A percentile compares a stretch with the other conserved stretches of the same genome.
Evolutionary conservation across 2,888 invertebrate species (phyloP).

Genomic region (Julus scanicus): DNA sequence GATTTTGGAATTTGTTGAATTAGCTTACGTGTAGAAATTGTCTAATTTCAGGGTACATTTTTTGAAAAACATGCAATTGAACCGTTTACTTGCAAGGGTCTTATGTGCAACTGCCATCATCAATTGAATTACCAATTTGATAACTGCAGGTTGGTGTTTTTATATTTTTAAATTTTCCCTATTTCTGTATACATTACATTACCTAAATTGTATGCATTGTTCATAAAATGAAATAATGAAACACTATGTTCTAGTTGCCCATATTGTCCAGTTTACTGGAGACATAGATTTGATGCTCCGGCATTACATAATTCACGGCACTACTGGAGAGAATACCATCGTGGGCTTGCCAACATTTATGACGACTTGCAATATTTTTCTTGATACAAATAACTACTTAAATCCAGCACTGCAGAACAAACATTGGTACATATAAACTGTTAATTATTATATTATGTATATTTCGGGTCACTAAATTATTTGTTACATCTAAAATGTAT

Average conservation of each 20-base stretch:
- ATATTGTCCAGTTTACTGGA: conserved; percentile 41
- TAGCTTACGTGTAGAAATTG: background rate
- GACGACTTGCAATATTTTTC: background rate
- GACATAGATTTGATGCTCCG: background rate
- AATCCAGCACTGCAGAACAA: background rate
- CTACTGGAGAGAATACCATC: background rate
- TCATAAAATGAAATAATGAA: background rate
- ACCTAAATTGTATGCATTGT: background rate
- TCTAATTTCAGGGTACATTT: background rate
- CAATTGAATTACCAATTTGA: background rate
- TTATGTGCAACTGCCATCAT: background rate
- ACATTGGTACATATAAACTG: background rate
- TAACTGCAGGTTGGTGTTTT: background rate
- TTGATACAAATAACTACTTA: background rate
- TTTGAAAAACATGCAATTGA: background rate
- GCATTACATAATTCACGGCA: background rate
- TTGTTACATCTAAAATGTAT: background rate
- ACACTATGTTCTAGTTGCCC: conserved; percentile 13
- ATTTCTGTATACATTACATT: background rate
- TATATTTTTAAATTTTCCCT: too few species aligned
- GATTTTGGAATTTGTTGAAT: background rate
- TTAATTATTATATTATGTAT: background rate
- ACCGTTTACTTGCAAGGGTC: background rate
- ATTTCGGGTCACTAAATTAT: background rate
- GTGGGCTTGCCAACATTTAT: background rate